A percentile compares a stretch with the other conserved stretches of the same genome.
These are phyloP conservation scores for Saguinus imperator DNA, from an alignment of 2,113 vertebrate genomes.

Conservation along the genomic window DNA sequence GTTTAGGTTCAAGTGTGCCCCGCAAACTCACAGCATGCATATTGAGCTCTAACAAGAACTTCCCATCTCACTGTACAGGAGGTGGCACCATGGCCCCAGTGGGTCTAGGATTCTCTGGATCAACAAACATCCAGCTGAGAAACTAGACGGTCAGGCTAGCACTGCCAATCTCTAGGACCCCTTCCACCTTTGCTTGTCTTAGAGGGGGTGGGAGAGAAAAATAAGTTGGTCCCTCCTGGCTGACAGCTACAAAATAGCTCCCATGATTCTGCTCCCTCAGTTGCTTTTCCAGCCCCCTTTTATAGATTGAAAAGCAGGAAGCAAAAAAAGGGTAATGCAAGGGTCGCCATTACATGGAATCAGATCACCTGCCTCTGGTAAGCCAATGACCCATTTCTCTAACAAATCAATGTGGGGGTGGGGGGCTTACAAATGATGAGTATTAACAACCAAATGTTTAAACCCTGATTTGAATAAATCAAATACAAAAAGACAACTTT, in stretches of 20 bases:
- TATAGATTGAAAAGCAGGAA: too few relatives aligned
- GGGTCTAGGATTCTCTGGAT: background rate
- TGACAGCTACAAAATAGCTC: too few relatives aligned
- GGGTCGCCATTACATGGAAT: too few relatives aligned
- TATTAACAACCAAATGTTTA: background rate
- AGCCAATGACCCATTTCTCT: background rate
- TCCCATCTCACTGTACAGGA: background rate
- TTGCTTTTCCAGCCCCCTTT: too few relatives aligned
- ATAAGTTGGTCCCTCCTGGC: background rate
- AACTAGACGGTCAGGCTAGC: background rate
- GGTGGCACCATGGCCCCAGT: background rate
- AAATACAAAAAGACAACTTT: background rate
- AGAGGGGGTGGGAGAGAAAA: background rate
- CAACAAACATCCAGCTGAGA: background rate
- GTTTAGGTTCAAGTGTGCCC: background rate
- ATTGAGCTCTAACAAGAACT: background rate
- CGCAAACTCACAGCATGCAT: background rate
- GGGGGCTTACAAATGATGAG: background rate
- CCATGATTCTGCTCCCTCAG: too few relatives aligned
- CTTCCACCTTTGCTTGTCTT: background rate
- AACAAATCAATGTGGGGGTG: background rate
- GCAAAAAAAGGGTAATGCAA: background rate
- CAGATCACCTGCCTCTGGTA: background rate
- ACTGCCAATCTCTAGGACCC: background rate
- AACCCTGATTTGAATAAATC: background rate